Evolutionary conservation across 2,888 invertebrate genomes (phyloP), one percentile per base, ranked within the genome.

Genomic region (Xestia xanthographa): DNA sequence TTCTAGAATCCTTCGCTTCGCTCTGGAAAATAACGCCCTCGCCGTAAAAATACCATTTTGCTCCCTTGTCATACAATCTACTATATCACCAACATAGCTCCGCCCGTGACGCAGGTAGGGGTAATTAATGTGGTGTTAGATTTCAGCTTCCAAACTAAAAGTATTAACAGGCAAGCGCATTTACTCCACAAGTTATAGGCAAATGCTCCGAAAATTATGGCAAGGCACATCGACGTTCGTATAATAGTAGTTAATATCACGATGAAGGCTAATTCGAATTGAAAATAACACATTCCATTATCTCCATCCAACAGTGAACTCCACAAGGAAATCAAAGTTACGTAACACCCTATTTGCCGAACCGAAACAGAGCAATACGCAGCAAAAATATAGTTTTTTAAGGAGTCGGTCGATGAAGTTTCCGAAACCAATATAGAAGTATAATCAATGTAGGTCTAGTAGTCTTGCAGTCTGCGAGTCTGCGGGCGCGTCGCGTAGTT

Each of bases 401-500:
- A 70, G 72, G 66, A 83, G 77, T 79, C 72, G 72, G 77, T 77
- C 80, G 76, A 86, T 83, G 70, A 88, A 86, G 87, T 89, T 89
- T 85, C 86, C 70, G 76, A 87, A 90, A 87, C 77, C 84, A 84
- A 86, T 86, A 88, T 86, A 85, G 78, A 85, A 82, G 77, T 88
- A 88, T 86, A 90, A 90, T 87, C 89, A 89, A 89, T 90, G 90
- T 90, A 41, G 63, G 63, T 63, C 63, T 63, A 41, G 63, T 63
- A 91, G 90, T 91, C 90, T 91, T 91, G 91, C 92, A 92, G 93
- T 92, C 91, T 92, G 87, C 88, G 88, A 91, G 90, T 91, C 91
- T 90, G 92, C 91, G 92, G 91, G 90, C 92, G 92, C 91, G 92
- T 91, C 91, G 93, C 91, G 82, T 79, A 79, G 90, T 95, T 95